Conservation (phyloP, 2,113 vertebrate species). For the Promerops cafer region DNA sequence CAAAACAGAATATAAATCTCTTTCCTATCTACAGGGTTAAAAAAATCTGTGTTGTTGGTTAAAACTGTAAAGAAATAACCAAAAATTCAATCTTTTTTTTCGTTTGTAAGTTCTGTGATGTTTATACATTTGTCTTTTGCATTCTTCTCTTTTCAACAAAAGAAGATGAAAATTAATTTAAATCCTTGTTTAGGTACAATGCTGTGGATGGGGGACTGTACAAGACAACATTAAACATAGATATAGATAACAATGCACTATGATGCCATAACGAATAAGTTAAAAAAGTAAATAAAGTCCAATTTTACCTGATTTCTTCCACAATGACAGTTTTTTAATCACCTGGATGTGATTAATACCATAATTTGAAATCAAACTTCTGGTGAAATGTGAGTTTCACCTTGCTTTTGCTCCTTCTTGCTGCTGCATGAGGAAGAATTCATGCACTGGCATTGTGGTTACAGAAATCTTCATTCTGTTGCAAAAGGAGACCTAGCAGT, state of each 20-base stretch:
- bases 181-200: neutral
- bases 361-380: neutral
- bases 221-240: neutral
- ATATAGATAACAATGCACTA: neutral
- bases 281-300: neutral
- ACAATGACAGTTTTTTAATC: neutral
- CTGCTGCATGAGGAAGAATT: neutral
- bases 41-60: neutral
- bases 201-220: neutral
- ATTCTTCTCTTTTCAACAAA: neutral
- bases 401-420: neutral
- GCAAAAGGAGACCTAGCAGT: neutral
- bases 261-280: neutral
- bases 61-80: neutral
- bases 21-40: neutral
- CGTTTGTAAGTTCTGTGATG: neutral
- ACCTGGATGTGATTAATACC: neutral
- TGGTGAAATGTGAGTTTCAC: neutral
- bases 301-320: neutral
- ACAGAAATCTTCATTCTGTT: neutral
- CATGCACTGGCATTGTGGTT: fast-evolving
- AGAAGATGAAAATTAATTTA: neutral
- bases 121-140: neutral
- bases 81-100: neutral
- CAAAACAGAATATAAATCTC: neutral